Evolutionary conservation across 2,797 vertebrate genomes (phyloP), one percentile per base, ranked within the genome.

Genomic region (Acomys russatus): DNA sequence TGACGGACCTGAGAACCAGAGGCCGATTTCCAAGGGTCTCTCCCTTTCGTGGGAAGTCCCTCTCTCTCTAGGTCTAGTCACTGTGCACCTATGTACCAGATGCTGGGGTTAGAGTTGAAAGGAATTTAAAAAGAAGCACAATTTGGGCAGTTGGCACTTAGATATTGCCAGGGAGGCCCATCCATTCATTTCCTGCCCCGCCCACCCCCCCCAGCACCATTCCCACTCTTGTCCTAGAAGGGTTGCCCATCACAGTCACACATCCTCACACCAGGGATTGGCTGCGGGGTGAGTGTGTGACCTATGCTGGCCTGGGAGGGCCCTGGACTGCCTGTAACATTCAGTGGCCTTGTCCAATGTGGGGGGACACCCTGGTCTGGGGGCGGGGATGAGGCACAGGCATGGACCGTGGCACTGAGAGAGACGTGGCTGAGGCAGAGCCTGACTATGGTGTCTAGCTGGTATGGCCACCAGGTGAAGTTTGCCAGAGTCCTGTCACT

Each of bases 31-130:
- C 11, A 2, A 51, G n/a, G 1, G 1, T 17, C 35, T 86, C 61
- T 44, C 49, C 51, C 28, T 68, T 0, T 0, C 22, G 1, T 54
- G 82, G 78, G 68, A 38, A 74, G 14, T 63, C 10, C 56, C 74
- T 44, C 83, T 18, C 14, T 38, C 38, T 51, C n/a, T 0, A 12
- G 71, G 56, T 56, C 30, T 71, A 35, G 71, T n/a, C 14, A 18
- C 33, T 3, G 44, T 3, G 35, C 12, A 28, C 15, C 1, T 23
- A 61, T 2, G 28, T 5, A 0, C 1, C 0, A 25, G 88, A 18
- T 8, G 33, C 78, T 22, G 73, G 59, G 51, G 54, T 73, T 7
- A 12, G 78, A 35, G 56, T 20, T 56, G 0, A 6, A 20, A 8
- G 23, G 9, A 10, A 4, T 73, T 59, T 61, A 30, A 59, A n/a